A percentile compares a stretch with the other conserved stretches of the same genome.
Conservation (phyloP, 2,888 invertebrate genomes). For the Beris chalybata region DNA sequence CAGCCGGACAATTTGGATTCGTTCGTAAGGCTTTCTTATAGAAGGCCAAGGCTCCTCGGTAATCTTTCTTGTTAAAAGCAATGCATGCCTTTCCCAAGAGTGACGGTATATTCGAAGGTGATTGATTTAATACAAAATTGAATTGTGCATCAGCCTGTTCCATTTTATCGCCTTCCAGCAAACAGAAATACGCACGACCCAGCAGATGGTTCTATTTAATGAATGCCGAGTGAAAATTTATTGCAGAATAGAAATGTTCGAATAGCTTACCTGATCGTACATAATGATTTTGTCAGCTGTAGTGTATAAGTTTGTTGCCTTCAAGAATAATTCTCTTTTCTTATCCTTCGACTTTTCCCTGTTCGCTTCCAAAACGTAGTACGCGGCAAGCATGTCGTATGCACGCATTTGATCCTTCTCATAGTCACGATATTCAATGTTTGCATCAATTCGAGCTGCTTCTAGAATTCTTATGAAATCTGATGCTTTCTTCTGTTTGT, state of each 20-base stretch:
- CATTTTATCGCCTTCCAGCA: conserved; percentile 98
- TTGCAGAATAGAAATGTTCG: conserved; percentile 46
- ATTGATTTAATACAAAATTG: conserved; percentile 96
- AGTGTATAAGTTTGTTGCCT: conserved; percentile 96
- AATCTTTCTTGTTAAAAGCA: conserved; percentile 96
- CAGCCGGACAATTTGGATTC: conserved; percentile 96
- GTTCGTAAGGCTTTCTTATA: conserved; percentile 97
- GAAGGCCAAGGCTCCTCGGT: conserved; percentile 91
- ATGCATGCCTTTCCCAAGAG: conserved; percentile 98
- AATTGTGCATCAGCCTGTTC: conserved; percentile 99
- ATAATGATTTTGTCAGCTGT: conserved; percentile 99
- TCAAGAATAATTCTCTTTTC: conserved; percentile 90
- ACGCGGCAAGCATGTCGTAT: conserved; percentile 96
- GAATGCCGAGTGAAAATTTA: no score
- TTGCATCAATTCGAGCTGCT: conserved; percentile 81
- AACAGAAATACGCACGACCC: conserved; percentile 96
- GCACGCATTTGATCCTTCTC: conserved; percentile 98
- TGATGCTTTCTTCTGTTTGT: conserved; percentile 87
- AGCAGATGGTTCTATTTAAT: conserved; percentile 80
- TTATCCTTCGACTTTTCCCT: conserved; percentile 93
- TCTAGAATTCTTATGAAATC: conserved; percentile 96
- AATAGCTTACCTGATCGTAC: conserved; percentile 81
- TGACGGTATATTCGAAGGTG: conserved; percentile 95
- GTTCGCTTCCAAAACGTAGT: conserved; percentile 96
- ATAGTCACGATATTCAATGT: conserved; percentile 83